phyloP scores from a whole-genome alignment of 2,113 vertebrate species.

The Smithornis capensis region DNA sequence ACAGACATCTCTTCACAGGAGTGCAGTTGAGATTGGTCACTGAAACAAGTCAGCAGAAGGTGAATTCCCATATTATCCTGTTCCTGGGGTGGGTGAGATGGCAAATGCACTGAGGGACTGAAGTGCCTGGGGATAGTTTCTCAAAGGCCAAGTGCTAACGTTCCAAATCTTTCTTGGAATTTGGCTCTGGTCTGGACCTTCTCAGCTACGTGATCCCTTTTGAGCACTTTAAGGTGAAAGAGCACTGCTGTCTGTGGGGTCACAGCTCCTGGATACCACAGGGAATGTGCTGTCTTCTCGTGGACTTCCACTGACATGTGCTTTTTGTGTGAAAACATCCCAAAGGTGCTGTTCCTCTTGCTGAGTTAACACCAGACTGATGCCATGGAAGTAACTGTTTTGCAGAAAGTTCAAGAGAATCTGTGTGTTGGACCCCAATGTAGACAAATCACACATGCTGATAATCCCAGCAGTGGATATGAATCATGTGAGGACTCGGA shows the following conservation, averaged over 20 bases:
- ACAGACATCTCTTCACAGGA: background rate
- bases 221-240: background rate
- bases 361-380: background rate
- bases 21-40: background rate
- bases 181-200: background rate
- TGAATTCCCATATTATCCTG: background rate
- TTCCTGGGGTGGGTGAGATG: background rate
- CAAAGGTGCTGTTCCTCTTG: background rate
- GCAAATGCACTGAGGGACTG: background rate
- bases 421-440: background rate
- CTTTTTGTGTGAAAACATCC: background rate
- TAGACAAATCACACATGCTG: background rate
- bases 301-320: background rate
- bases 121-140: background rate
- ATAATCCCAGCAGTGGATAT: background rate
- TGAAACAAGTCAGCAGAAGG: background rate
- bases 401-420: background rate
- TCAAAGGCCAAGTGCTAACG: background rate
- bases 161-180: background rate
- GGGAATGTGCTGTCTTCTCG: background rate
- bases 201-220: background rate
- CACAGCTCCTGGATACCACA: background rate
- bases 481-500: background rate
- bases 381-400: background rate
- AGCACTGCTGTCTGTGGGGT: background rate